These are phyloP conservation scores for Lamellibrachia satsuma DNA, from an alignment of 2,888 invertebrate genomes.

Conservation along the genomic window DNA sequence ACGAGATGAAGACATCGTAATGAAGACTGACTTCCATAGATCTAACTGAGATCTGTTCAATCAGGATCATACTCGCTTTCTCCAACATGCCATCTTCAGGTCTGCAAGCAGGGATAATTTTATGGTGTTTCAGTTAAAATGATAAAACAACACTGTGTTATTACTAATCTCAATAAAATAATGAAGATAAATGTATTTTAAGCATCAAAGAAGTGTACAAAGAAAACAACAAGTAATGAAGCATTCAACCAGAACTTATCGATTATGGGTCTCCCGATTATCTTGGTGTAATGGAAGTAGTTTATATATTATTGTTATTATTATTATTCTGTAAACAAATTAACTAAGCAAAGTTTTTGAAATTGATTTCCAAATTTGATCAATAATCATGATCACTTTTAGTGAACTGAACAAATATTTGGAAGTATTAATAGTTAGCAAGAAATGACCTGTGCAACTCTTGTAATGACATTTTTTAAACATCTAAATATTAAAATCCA, in stretches of 20 bases:
- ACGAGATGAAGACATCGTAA: constrained; percentile 62
- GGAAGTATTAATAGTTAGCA: neutral
- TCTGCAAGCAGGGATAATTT: neutral
- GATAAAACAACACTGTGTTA: neutral
- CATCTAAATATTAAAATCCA: neutral
- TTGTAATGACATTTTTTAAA: neutral
- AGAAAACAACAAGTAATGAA: neutral
- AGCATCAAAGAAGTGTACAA: neutral
- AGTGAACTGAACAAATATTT: neutral
- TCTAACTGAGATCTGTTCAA: neutral
- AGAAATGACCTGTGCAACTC: neutral
- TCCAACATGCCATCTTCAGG: neutral
- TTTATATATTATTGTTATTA: too few relatives aligned
- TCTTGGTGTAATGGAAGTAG: too few relatives aligned
- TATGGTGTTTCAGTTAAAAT: neutral
- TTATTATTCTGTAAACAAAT: neutral
- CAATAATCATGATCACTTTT: neutral
- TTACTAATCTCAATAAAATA: neutral
- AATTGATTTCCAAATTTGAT: too few relatives aligned
- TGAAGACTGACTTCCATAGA: neutral
- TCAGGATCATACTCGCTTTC: neutral
- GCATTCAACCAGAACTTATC: too few relatives aligned
- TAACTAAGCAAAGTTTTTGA: neutral
- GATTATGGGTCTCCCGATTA: too few relatives aligned
- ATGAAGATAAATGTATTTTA: neutral